These are phyloP conservation scores for Lamprologus ornatipinnis DNA, from an alignment of 2,113 vertebrate genomes.

Conservation along the genomic window DNA sequence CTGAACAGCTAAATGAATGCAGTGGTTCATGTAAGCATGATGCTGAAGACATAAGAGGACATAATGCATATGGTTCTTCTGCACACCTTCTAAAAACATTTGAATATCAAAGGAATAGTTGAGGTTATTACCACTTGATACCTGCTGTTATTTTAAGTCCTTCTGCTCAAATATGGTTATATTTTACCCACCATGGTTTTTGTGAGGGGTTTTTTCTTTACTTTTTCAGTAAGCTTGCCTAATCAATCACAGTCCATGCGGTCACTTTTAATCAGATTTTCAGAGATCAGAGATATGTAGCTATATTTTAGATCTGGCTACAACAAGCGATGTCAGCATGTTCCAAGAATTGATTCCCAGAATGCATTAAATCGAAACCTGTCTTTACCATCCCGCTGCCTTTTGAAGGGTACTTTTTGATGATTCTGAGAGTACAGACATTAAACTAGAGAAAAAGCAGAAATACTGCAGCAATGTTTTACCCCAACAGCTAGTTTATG, in stretches of 20 bases:
- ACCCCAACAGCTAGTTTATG: conserved; percentile 41
- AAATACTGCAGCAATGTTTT: conserved; percentile 18
- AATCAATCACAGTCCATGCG: background rate
- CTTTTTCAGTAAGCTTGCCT: background rate
- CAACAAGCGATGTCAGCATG: background rate
- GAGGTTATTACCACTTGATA: background rate
- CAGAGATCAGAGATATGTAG: background rate
- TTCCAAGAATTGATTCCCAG: background rate
- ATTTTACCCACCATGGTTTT: background rate
- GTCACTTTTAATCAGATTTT: background rate
- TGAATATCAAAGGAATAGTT: background rate
- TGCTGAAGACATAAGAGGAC: background rate
- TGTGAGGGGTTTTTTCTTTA: background rate
- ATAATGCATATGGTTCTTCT: background rate
- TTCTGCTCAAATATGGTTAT: background rate
- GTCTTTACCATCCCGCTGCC: background rate
- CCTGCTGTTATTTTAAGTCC: background rate
- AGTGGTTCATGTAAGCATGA: background rate
- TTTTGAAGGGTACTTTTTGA: background rate
- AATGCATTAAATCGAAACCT: background rate
- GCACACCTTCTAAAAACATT: background rate
- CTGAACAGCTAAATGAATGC: background rate
- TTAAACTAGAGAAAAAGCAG: background rate
- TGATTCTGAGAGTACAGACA: background rate
- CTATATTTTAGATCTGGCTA: background rate